These are phyloP conservation scores for Aphidius gifuensis DNA, from an alignment of 1,140 invertebrate species.

Conservation along the genomic window DNA sequence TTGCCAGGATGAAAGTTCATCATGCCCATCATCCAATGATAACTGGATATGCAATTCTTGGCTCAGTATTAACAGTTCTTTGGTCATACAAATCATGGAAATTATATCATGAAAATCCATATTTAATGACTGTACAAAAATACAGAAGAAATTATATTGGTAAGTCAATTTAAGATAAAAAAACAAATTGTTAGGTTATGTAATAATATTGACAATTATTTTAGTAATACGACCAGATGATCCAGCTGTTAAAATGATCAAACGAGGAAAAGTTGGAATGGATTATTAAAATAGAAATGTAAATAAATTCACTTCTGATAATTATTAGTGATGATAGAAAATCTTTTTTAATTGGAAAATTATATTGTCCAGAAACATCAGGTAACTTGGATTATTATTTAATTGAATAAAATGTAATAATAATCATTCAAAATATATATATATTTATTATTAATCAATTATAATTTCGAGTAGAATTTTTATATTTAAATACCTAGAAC, in stretches of 20 bases:
- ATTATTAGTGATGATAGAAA: background rate
- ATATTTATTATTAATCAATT: background rate
- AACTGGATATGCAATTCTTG: background rate
- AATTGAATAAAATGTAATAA: background rate
- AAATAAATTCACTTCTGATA: background rate
- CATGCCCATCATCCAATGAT: slow-evolving; percentile 4
- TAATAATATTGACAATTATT: background rate
- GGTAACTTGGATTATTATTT: background rate
- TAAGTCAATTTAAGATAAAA: background rate
- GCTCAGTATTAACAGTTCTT: background rate
- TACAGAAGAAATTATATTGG: background rate
- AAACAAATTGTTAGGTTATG: background rate
- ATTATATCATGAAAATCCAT: background rate
- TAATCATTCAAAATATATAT: background rate
- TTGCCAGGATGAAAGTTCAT: background rate
- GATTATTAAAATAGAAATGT: slow-evolving; percentile 6
- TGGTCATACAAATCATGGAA: background rate
- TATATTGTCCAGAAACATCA: background rate
- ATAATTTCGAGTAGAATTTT: too few species aligned
- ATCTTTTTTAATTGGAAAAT: background rate
- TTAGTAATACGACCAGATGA: slow-evolving; percentile 18
- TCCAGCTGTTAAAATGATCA: slow-evolving; percentile 5
- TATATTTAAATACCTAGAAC: too few species aligned
- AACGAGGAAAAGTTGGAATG: slow-evolving; percentile 3
- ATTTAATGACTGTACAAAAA: background rate